Evolutionary conservation across 2,797 vertebrate species (phyloP), one percentile per base, ranked within the genome.

Genomic region (Etheostoma perlongum): DNA sequence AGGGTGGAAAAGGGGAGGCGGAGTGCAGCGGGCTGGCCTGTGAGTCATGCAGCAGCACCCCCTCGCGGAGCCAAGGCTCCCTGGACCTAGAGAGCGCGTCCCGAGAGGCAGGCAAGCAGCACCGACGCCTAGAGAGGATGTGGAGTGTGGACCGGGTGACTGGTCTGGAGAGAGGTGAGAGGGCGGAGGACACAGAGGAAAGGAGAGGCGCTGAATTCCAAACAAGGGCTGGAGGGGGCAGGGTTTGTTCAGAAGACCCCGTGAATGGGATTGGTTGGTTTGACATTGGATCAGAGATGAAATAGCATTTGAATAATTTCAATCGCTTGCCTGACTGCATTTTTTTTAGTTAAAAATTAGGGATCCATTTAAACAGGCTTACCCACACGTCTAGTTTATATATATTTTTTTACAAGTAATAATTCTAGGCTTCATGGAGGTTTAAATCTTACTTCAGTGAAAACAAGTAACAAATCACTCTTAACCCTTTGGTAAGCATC

Each of bases 51-150:
- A 72, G 91, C 1, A 82, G 92, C 3, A 81, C 90, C 81, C 94
- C 89, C 0, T 95, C 95, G 0, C 91, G 93, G 66, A 96, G 95
- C 76, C 97, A 98, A 66, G 96, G 95, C 23, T 96, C 96, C 13
- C 94, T 98, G 71, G 97, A 97, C 78, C 91, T 97, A 89, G 98
- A 99, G 74, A 97, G 96, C 78, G 92, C 95, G 0, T 68, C 87
- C 54, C 87, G 95, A 88, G 95, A 95, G 76, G 90, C 94, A 95
- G 95, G 95, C 94, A 96, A 97, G 49, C 90, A 96, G 65, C 89
- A 94, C 0, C 96, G 95, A 74, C 96, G 96, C 90, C 96, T 99
- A 94, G 97, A 97, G 93, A 92, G 96, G 93, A 98, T 98, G 97
- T 96, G 96, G 89, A 99, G 97, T 70, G 95, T 98, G 0, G 97